Evolutionary conservation across 2,888 invertebrate species (phyloP).

Genomic region (Chydorus sphaericus): DNA sequence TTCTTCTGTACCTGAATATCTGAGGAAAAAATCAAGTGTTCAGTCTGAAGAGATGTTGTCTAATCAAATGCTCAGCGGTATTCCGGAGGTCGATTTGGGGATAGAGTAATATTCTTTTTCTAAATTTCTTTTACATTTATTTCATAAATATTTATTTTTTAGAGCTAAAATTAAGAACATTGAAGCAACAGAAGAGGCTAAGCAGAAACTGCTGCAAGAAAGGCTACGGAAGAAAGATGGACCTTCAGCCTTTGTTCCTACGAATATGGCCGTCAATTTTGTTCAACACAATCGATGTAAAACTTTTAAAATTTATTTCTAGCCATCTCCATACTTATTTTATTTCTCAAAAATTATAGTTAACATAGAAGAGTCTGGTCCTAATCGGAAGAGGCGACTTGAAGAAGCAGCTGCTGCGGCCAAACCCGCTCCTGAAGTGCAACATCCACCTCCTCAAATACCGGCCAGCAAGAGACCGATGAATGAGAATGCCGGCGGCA

Average conservation of each 20-base stretch:
- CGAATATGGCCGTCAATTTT: conserved; percentile 96
- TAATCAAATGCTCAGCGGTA: conserved; percentile 98
- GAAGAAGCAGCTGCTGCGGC: neutral
- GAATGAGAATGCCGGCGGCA: conserved; percentile 21
- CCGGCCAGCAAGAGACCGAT: conserved; percentile 17
- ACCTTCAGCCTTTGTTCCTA: conserved; percentile 89
- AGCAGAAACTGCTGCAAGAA: conserved; percentile 77
- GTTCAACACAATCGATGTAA: conserved; percentile 91
- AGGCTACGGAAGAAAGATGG: conserved; percentile 80
- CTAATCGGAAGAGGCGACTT: conserved; percentile 32
- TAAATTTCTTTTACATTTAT: conserved; percentile 8
- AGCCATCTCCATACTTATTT: neutral
- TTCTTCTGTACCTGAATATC: conserved; percentile 73
- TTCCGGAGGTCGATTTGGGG: conserved; percentile 98
- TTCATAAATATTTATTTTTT: conserved; percentile 19
- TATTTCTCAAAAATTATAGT: conserved; percentile 35
- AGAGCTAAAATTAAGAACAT: conserved; percentile 95
- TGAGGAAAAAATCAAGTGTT: conserved; percentile 69
- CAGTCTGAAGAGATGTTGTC: conserved; percentile 97
- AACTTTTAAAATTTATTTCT: conserved; percentile 21
- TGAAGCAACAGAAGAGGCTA: conserved; percentile 97
- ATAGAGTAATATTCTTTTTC: conserved; percentile 51
- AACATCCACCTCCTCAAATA: conserved; percentile 22
- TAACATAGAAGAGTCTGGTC: conserved; percentile 61
- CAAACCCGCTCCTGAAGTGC: conserved; percentile 18